Evolutionary conservation across 2,113 vertebrate genomes (phyloP).

Genomic region (Pituophis catenifer): DNA sequence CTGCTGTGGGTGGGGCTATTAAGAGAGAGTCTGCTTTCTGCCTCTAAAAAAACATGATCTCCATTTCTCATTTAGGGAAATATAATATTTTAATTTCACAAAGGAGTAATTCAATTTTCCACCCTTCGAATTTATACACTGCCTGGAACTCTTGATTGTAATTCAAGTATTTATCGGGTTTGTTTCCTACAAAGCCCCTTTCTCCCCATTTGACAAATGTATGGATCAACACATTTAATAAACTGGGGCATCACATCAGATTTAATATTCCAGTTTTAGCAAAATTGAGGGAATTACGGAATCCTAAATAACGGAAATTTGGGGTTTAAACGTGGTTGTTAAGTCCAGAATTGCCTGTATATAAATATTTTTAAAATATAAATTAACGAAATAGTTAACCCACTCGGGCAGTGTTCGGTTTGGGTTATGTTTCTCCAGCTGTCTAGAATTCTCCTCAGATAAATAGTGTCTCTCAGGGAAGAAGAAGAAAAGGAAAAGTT

Average conservation of each 20-base stretch:
- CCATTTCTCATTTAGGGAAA: no score
- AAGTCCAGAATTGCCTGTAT: no score
- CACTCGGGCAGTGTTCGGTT: no score
- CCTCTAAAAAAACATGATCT: no score
- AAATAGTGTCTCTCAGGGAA: no score
- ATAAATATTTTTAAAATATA: no score
- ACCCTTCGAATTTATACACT: neutral
- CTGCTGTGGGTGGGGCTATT: no score
- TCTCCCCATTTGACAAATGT: neutral
- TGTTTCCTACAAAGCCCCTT: neutral
- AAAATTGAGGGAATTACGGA: neutral
- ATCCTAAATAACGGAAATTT: no score
- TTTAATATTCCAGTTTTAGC: neutral
- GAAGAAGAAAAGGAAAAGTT: no score
- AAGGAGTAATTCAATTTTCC: slow-evolving; percentile 10
- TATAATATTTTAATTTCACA: slow-evolving; percentile 1
- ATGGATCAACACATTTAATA: neutral
- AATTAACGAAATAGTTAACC: neutral
- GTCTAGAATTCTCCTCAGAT: no score
- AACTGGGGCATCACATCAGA: neutral
- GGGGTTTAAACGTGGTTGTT: no score
- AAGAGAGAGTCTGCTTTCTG: no score
- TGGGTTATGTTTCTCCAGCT: neutral
- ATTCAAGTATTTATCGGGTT: neutral
- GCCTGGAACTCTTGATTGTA: neutral